Evolutionary conservation across 2,113 vertebrate genomes (phyloP), one percentile per base, ranked within the genome.

Genomic region (Indicator maculatus): DNA sequence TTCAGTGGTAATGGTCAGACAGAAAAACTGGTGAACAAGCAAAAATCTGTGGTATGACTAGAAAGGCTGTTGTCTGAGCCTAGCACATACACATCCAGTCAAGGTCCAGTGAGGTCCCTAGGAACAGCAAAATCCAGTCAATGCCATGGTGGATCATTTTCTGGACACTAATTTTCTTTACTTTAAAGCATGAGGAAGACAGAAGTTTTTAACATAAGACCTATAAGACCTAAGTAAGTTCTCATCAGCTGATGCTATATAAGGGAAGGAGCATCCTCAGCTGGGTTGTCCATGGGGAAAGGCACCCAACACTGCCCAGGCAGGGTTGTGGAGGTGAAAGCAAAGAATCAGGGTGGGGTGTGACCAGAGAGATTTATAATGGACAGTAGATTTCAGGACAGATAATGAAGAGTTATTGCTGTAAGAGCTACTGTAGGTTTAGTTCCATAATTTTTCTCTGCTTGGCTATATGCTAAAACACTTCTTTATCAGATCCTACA

Each of bases 401-500:
- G 63, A 47, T 80, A 76, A 64, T 36, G 39, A 83, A 85, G 21
- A 83, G 83, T 50, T 74, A 78, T 45, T 72, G 67, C 61, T 77
- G 19, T 65, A 82, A 84, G 13, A 73, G 69, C 59, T 83, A 64
- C 33, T 39, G 39, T 61, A 53, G 10, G 16, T 83, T 95, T 41
- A 26, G 21, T 44, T 88, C 31, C 55, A 47, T 45, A 18, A 2
- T 59, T 73, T 90, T 93, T 76, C 39, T 82, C 50, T 79, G 26
- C 28, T 77, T 61, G 13, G 20, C 56, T 82, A 33, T 77, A 56
- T 39, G 36, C 41, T 91, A 69, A 86, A 93, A 72, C 23, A 87
- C 24, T 18, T 93, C 86, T 92, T 73, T 41, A 70, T 63, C 60
- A 77, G 52, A 83, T 83, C 38, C 72, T 81, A 11, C 76, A 81